Conservation (phyloP, 2,797 vertebrate genomes). For the Spheniscus humboldti region DNA sequence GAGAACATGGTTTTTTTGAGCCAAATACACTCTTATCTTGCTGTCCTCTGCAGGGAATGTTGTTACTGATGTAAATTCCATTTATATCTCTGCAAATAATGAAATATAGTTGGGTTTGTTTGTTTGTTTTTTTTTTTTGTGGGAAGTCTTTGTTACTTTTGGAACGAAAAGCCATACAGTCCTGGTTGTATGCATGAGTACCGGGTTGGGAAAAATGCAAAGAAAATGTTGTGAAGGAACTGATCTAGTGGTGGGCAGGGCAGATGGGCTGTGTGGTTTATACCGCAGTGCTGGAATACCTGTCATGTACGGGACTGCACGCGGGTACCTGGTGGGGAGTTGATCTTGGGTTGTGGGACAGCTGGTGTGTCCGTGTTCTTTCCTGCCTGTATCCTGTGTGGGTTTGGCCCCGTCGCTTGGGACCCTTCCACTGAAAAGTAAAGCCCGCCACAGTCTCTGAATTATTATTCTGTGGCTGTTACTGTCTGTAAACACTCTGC, state of each 20-base stretch:
- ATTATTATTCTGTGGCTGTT: neutral
- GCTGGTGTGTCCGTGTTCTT: neutral
- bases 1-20: neutral
- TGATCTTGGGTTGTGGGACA: neutral
- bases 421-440: neutral
- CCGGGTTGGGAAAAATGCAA: neutral
- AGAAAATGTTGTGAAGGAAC: neutral
- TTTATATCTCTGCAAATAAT: neutral
- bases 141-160: neutral
- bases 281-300: neutral
- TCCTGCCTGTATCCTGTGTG: neutral
- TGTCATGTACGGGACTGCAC: fast-evolving
- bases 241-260: neutral
- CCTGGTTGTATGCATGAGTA: neutral
- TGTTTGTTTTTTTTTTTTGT: neutral
- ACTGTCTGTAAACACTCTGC: neutral
- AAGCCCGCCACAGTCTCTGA: neutral
- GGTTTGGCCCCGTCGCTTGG: neutral
- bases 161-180: neutral
- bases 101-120: too few species aligned
- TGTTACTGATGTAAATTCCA: neutral
- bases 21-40: fast-evolving
- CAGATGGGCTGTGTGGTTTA: neutral
- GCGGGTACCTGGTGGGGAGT: fast-evolving
- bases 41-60: neutral